Base-by-base conservation (phyloP, 2,797 vertebrate genomes). In the Danio jaintianensis region DNA sequence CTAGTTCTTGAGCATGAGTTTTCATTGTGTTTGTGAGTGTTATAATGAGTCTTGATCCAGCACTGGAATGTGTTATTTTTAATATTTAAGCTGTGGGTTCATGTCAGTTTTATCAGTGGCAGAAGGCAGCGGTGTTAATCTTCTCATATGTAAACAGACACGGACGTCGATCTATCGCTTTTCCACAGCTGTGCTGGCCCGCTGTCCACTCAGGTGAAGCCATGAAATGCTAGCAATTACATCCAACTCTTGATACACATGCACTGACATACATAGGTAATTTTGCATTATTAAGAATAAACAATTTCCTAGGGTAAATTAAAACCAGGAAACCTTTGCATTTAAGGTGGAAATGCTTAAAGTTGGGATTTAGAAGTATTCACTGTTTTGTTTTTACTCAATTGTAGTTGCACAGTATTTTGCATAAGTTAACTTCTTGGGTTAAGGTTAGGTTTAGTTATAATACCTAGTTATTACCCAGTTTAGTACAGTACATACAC, bases 101-200 rank as follows among this genome's bases (percentile, higher is more conserved):
- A 43, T 47, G 70, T 18, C 42, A 58, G 70, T 29, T 29, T 59
- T 73, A 73, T 73, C 70, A 47, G 55, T 43, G 40, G 70, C 55
- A 43, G 55, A 59, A 59, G 42, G 20, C 55, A 73, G 40, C 53
- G 45, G 55, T 2, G 55, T 4, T 59, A 58, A 45, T 73, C 53
- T 73, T 47, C 55, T 58, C 40, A 58, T 45, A 50, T 70, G 67
- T 53, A 53, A 29, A 45, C 40, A 45, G 53, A 73, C 50, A 22
- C 2, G 1, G 36, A 71, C 52, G 40, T 71, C 52, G 18, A 71
- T 55, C 69, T 71, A 71, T 71, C 69, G 38, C 69, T 56, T 69
- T 42, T 71, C n/a, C 52, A 71, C 69, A 71, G 69, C 69, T 43
- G 69, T 11, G 7, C 2, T 2, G 0, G 52, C 2, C 18, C 1